phyloP scores from a whole-genome alignment of 2,888 invertebrate species.

The Erpobdella octoculata region DNA sequence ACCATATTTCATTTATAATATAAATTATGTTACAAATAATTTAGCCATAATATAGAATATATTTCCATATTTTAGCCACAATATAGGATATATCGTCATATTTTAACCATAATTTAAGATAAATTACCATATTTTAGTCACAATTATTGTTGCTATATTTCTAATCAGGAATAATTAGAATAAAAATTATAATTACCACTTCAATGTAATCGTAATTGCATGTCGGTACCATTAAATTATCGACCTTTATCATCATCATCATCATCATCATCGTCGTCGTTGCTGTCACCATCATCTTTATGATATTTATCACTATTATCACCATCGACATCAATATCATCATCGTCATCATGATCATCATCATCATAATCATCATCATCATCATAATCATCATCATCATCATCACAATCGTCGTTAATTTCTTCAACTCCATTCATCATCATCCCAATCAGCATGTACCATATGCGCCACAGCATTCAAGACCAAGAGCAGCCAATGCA shows the following conservation, averaged over 20 bases:
- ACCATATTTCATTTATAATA: too few species aligned
- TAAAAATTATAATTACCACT: too few species aligned
- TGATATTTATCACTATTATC: slow-evolving; percentile 2
- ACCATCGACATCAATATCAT: neutral
- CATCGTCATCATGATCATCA: neutral
- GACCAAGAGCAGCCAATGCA: too few species aligned
- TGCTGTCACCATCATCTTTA: neutral
- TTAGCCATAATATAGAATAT: too few species aligned
- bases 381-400: neutral
- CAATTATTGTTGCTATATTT: too few species aligned
- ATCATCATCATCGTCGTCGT: slow-evolving; percentile 17
- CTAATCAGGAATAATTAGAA: too few species aligned
- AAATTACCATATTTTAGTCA: too few species aligned
- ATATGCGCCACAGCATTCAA: too few species aligned
- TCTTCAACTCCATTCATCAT: neutral
- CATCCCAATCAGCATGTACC: neutral
- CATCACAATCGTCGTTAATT: neutral
- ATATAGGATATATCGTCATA: too few species aligned
- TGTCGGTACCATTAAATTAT: neutral
- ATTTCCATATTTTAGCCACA: too few species aligned
- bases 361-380: neutral
- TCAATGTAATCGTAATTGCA: neutral
- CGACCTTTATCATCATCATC: neutral
- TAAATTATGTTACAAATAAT: too few species aligned
- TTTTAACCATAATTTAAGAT: too few species aligned